Evolutionary conservation across 2,888 invertebrate genomes (phyloP).

Genomic region (Lacanobia wlatinum): DNA sequence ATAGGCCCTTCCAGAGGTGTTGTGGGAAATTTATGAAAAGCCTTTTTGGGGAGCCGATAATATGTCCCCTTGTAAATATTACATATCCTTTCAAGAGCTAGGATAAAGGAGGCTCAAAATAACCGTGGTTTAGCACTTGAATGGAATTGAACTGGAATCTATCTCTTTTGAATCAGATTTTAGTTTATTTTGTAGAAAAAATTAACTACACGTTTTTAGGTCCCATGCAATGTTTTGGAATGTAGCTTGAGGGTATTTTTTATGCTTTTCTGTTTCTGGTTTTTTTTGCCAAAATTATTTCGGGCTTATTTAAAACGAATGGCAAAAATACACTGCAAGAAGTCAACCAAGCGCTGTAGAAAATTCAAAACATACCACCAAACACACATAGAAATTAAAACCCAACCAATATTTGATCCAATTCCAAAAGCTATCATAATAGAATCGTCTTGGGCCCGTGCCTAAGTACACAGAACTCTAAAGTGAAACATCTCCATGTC

Average conservation of each 20-base stretch:
- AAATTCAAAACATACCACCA: constrained; percentile 11
- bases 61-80: constrained; percentile 78
- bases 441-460: constrained; percentile 59
- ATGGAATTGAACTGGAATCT: constrained; percentile 9
- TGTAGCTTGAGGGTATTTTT: too few relatives aligned
- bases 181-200: background rate
- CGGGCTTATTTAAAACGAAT: too few relatives aligned
- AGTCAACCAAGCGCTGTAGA: background rate
- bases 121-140: constrained; percentile 50
- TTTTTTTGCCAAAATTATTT: background rate
- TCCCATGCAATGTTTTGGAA: too few relatives aligned
- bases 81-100: constrained; percentile 64
- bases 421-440: constrained; percentile 64
- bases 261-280: background rate
- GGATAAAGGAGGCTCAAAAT: constrained; percentile 62
- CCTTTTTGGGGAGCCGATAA: constrained; percentile 73
- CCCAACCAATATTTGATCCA: constrained; percentile 63
- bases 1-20: constrained; percentile 77
- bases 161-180: background rate
- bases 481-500: constrained; percentile 86
- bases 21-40: constrained; percentile 82
- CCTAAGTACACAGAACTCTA: constrained; percentile 62
- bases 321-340: background rate
- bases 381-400: constrained; percentile 37
- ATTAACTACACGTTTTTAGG: too few relatives aligned